Evolutionary conservation across 2,113 vertebrate species (phyloP).

Genomic region (Arizona elegans): DNA sequence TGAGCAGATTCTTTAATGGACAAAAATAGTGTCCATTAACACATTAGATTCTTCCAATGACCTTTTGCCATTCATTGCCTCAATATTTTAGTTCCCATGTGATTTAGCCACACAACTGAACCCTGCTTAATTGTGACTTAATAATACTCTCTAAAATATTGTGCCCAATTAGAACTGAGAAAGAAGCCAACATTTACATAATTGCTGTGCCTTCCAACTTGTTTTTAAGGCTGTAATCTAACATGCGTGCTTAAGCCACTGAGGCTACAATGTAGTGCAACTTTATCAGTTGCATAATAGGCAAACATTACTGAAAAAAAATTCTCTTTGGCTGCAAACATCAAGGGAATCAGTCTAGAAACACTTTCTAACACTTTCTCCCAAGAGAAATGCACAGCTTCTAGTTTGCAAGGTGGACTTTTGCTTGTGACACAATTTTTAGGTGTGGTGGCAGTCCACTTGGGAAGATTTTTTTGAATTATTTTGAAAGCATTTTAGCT

Average conservation of each 20-base stretch:
- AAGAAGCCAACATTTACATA: neutral
- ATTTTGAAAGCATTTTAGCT: neutral
- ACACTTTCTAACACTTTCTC: neutral
- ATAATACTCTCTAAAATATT: constrained; percentile 2
- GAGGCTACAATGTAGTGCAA: neutral
- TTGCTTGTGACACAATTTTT: neutral
- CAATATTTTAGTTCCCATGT: neutral
- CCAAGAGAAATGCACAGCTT: neutral
- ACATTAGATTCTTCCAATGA: neutral
- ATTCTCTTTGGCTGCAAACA: neutral
- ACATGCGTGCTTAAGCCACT: neutral
- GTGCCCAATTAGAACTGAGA: constrained; percentile 6
- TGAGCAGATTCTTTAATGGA: neutral
- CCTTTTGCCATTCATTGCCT: neutral
- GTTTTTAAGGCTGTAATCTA: neutral
- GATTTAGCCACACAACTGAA: neutral
- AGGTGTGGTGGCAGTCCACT: neutral
- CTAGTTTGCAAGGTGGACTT: neutral
- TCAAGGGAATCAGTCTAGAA: neutral
- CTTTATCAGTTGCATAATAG: neutral
- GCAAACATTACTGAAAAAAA: neutral
- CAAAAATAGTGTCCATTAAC: neutral
- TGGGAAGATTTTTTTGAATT: neutral
- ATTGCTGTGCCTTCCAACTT: neutral
- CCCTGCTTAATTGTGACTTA: neutral